Conservation (phyloP, 2,888 invertebrate genomes). For the Biston stratarius region DNA sequence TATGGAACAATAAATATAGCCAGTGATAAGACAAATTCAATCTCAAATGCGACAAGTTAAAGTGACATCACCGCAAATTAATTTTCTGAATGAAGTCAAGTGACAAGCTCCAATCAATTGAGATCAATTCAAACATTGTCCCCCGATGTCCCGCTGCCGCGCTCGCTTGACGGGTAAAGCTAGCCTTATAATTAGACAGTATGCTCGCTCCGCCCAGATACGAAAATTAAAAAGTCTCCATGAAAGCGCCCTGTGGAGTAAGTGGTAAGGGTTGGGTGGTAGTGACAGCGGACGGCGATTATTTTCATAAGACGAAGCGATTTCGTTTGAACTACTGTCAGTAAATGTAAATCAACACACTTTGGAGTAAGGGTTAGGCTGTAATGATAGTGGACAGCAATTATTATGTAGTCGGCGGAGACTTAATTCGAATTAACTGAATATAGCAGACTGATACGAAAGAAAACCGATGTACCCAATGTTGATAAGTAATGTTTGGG, state of each 20-base stretch:
- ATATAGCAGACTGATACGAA: no score
- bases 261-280: slow-evolving; percentile 17
- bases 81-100: not conserved
- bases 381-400: no score
- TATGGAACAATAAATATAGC: no score
- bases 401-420: no score
- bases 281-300: not conserved
- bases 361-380: no score
- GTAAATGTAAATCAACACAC: no score
- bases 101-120: slow-evolving; percentile 10
- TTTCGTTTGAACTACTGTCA: not conserved
- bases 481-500: not conserved
- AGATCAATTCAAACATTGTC: slow-evolving; percentile 21
- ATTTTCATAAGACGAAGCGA: not conserved
- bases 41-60: not conserved
- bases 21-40: no score
- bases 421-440: no score
- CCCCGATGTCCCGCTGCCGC: slow-evolving; percentile 20
- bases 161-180: slow-evolving; percentile 15
- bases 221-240: slow-evolving; percentile 67
- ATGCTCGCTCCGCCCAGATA: slow-evolving; percentile 52
- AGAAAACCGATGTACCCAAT: no score
- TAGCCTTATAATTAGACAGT: slow-evolving; percentile 36
- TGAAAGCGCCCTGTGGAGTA: slow-evolving; percentile 49
- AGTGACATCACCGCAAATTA: not conserved